Evolutionary conservation across 2,797 vertebrate species (phyloP).

Genomic region (Chelidonichthys spinosus): DNA sequence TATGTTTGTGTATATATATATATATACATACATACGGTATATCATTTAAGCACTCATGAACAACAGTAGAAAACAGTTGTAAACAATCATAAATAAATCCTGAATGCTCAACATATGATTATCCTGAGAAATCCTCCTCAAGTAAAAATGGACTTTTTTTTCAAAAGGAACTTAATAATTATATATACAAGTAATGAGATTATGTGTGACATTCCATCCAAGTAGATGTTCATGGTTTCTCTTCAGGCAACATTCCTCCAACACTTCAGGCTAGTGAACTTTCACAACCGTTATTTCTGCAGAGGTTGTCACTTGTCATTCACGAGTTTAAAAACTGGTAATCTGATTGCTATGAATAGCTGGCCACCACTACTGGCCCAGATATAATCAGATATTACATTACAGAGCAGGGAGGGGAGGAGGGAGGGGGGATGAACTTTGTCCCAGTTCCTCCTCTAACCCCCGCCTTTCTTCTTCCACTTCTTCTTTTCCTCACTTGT

Average conservation of each 20-base stretch:
- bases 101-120: not conserved
- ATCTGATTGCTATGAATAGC: conserved; percentile 21
- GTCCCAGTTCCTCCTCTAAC: conserved; percentile 48
- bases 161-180: not conserved
- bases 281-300: not conserved
- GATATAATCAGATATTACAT: conserved; percentile 13
- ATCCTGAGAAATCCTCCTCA: not conserved
- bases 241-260: not conserved
- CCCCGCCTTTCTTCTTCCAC: conserved; percentile 13
- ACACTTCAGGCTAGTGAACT: not conserved
- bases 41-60: no score
- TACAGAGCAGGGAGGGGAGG: conserved; percentile 1
- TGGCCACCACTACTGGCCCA: not conserved
- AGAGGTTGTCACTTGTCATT: not conserved
- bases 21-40: no score
- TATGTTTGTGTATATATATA: no score
- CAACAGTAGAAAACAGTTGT: not conserved
- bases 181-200: not conserved
- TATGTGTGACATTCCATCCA: not conserved
- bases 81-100: not conserved
- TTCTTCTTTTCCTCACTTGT: conserved; percentile 20
- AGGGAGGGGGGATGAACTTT: conserved; percentile 53
- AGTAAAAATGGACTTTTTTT: not conserved
- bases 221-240: not conserved
- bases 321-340: not conserved